phyloP scores from a whole-genome alignment of 37 sponge, comb jelly and placozoan species.

The Aphrocallistes beatrix region DNA sequence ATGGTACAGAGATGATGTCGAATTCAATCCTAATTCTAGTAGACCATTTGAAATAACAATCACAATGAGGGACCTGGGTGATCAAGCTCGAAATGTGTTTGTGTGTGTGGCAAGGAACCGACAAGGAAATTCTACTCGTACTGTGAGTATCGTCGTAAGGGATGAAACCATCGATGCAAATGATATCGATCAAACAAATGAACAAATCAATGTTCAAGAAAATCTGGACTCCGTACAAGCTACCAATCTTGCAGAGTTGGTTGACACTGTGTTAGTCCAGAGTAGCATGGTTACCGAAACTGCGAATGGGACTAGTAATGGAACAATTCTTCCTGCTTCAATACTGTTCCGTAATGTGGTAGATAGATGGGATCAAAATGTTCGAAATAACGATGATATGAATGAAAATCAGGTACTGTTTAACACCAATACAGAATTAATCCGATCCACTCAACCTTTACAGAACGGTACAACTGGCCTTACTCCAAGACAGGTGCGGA shows the following conservation, averaged over 20 bases:
- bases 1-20: background rate
- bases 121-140: background rate
- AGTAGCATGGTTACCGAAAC: background rate
- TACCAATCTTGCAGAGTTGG: slow-evolving; percentile 2
- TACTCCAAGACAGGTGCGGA: too few relatives aligned
- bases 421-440: background rate
- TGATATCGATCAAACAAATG: background rate
- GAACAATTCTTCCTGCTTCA: background rate
- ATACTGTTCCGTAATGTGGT: background rate
- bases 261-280: background rate
- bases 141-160: background rate
- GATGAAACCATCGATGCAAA: background rate
- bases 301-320: background rate
- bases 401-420: background rate
- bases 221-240: background rate
- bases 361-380: slow-evolving; percentile 15
- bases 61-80: background rate
- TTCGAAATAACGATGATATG: too few relatives aligned
- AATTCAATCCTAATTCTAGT: background rate
- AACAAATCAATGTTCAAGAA: background rate
- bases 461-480: background rate
- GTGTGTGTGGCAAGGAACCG: background rate
- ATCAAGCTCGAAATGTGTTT: background rate
- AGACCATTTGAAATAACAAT: background rate
- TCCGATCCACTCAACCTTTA: background rate